These are phyloP conservation scores for Pristionchus arcanus DNA, from an alignment of 2,888 invertebrate genomes.

Conservation along the genomic window DNA sequence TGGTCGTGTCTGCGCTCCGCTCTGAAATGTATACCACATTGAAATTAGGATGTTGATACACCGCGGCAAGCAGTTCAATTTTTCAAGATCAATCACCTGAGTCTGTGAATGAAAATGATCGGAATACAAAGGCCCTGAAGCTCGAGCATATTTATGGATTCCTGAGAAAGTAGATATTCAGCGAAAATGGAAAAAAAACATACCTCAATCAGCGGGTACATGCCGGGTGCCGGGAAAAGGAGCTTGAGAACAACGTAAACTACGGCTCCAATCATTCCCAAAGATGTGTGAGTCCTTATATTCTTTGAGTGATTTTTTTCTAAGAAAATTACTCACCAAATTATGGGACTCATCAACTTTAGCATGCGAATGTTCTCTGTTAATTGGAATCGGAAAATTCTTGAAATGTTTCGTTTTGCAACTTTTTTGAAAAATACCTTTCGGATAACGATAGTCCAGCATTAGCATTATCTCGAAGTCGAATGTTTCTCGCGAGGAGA, in stretches of 20 bases:
- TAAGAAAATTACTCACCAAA: not conserved
- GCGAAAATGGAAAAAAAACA: not conserved
- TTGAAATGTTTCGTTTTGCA: not conserved
- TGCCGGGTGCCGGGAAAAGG: not conserved
- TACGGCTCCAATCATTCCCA: not conserved
- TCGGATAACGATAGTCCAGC: not conserved
- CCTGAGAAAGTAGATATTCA: not conserved
- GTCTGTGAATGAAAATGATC: not conserved
- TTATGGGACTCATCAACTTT: not conserved
- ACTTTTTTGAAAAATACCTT: not conserved
- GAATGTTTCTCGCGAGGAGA: not conserved
- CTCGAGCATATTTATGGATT: not conserved
- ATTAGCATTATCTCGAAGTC: not conserved
- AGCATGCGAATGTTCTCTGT: slow-evolving; percentile 1
- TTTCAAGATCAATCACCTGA: not conserved
- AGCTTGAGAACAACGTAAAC: not conserved
- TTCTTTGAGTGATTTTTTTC: not conserved
- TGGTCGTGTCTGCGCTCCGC: not conserved
- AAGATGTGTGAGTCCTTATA: not conserved
- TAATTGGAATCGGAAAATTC: not conserved
- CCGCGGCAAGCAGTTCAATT: not conserved
- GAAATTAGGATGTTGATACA: too few relatives aligned
- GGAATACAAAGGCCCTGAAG: not conserved
- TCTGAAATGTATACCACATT: not conserved
- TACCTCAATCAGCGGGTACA: not conserved